Evolutionary conservation across 2,113 vertebrate species (phyloP), one percentile per base, ranked within the genome.

Genomic region (Myodes glareolus): DNA sequence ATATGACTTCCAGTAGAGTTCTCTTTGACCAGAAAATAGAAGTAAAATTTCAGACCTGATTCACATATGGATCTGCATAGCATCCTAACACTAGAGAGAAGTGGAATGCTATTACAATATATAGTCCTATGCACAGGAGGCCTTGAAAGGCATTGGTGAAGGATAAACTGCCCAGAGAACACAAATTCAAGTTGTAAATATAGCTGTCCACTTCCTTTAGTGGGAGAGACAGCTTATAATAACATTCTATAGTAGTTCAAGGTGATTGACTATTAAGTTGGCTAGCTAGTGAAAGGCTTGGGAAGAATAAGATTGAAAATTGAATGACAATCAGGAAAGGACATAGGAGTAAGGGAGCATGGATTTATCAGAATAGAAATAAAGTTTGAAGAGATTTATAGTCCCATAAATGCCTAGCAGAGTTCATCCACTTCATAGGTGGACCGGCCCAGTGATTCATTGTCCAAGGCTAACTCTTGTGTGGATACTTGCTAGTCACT

Each of bases 261-360:
- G 65, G 55, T 82, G 47, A 78, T 50, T 91, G 27, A 76, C 92
- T 95, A 76, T 45, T 80, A 92, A 68, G 39, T 92, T 92, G 29
- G 11, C 19, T 92, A n/a, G 19, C 36, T 90, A 9, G 85, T 96
- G 55, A 47, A 47, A 90, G 75, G 86, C 67, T 65, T 87, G 33
- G 80, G 94, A 39, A 36, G 61, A 95, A 33, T 67, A 88, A 80
- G 55, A 33, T 29, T 85, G 63, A 85, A 96, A 97, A 85, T 47
- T 5, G 45, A n/a, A 70, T 76, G 47, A 63, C 50, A 72, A 92
- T 47, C 36, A 94, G 9, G 45, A 94, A 47, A 77, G 31, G n/a
- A 9, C 33, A 88, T 25, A 95, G 21, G 45, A 17, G 75, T 84
- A 80, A 23, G 9, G n/a, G 82, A 73, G 16, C 29, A 67, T 70